These are phyloP conservation scores for Ciconia maguari DNA, from an alignment of 2,113 vertebrate species.

Conservation along the genomic window DNA sequence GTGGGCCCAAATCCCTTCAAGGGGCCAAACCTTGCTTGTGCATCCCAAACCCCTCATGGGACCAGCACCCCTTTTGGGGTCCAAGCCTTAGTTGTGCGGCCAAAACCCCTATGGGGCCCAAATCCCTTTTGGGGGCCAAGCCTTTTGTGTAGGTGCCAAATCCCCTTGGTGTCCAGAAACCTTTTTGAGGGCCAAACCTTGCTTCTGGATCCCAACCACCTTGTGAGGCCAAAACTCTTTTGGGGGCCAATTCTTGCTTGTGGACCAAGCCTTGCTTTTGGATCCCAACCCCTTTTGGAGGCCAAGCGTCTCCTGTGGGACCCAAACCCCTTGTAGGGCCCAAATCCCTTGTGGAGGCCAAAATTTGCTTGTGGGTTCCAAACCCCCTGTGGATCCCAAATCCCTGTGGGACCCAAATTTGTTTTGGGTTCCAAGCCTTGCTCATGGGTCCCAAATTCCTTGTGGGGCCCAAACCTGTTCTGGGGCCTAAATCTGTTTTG, in stretches of 20 bases:
- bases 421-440: not conserved
- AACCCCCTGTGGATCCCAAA: not conserved
- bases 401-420: not conserved
- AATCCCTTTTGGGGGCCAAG: not conserved
- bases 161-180: not conserved
- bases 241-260: not conserved
- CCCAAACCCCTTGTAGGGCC: rapidly evolving
- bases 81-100: not conserved
- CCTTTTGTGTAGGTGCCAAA: not conserved
- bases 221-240: not conserved
- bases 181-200: not conserved
- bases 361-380: not conserved
- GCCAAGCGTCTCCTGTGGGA: not conserved
- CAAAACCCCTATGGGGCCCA: not conserved
- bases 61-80: not conserved
- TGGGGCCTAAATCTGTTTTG: not conserved
- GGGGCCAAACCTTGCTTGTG: not conserved
- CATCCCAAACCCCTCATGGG: not conserved
- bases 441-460: not conserved
- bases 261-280: not conserved
- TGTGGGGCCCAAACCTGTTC: not conserved
- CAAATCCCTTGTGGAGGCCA: not conserved
- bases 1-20: not conserved
- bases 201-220: not conserved
- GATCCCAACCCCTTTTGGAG: not conserved